These are phyloP conservation scores for Molorchus minor DNA, from an alignment of 2,888 invertebrate genomes.

Conservation along the genomic window DNA sequence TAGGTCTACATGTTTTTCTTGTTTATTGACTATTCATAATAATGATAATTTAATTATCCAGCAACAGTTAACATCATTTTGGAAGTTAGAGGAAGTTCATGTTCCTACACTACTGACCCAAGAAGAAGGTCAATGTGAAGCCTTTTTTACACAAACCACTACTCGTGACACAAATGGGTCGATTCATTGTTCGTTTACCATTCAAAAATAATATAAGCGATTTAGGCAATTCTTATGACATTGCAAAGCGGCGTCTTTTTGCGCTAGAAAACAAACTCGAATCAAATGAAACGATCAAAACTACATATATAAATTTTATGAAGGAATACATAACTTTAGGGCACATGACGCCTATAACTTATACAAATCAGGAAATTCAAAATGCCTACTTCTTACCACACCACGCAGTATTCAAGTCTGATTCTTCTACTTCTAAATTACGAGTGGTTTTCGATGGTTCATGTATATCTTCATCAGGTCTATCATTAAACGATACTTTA, in stretches of 20 bases:
- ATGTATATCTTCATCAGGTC: not conserved
- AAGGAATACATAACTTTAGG: not conserved
- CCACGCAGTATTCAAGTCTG: slow-evolving; percentile 3
- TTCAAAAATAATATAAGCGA: slow-evolving; percentile 17
- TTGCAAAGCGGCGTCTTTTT: slow-evolving; percentile 15
- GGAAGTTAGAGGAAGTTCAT: slow-evolving; percentile 39
- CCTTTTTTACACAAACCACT: not conserved
- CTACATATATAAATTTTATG: not conserved
- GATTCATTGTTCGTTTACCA: slow-evolving; percentile 12
- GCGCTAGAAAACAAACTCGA: slow-evolving; percentile 4
- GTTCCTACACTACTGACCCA: not conserved
- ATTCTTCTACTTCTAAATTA: not conserved
- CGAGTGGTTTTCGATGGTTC: too few relatives aligned
- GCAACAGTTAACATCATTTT: slow-evolving; percentile 33
- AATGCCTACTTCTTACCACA: slow-evolving; percentile 5
- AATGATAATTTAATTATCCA: slow-evolving; percentile 15
- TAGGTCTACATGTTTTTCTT: not conserved
- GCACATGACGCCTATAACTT: not conserved
- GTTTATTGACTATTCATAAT: not conserved
- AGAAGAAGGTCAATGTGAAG: slow-evolving; percentile 20
- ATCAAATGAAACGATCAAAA: not conserved
- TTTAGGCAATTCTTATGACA: slow-evolving; percentile 14
- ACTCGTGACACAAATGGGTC: not conserved
- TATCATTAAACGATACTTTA: too few relatives aligned
- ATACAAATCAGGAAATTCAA: not conserved